These are phyloP conservation scores for Drosophila chauvacae DNA, from an alignment of 1,140 invertebrate genomes.

Conservation along the genomic window DNA sequence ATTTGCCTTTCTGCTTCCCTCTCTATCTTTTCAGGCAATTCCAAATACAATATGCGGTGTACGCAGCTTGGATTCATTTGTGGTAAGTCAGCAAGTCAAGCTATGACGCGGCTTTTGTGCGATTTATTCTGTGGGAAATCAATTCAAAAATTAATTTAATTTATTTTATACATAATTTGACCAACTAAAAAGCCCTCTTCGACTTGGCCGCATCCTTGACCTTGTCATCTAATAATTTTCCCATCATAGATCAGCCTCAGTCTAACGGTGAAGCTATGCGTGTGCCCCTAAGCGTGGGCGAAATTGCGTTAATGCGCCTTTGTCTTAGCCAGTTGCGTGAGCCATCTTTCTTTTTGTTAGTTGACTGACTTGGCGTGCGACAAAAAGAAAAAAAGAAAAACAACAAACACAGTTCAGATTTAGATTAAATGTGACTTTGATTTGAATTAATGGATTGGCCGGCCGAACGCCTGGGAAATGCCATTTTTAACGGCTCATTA, in stretches of 20 bases:
- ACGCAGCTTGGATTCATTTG: slow-evolving; percentile 49
- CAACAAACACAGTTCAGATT: slow-evolving; percentile 34
- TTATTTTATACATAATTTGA: neutral
- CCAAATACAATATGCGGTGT: slow-evolving; percentile 67
- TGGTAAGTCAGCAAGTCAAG: slow-evolving; percentile 51
- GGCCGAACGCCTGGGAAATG: slow-evolving; percentile 55
- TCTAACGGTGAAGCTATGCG: slow-evolving; percentile 59
- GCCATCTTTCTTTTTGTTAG: slow-evolving; percentile 26
- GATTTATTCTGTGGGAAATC: neutral
- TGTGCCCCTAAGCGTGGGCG: slow-evolving; percentile 55
- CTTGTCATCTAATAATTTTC: slow-evolving; percentile 61
- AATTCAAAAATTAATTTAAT: neutral
- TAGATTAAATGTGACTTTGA: slow-evolving; percentile 64
- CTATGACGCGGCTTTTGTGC: neutral
- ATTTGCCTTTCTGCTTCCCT: slow-evolving; percentile 28
- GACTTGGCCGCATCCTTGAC: slow-evolving; percentile 58
- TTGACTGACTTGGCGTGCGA: slow-evolving; percentile 54
- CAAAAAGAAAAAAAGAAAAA: slow-evolving; percentile 21
- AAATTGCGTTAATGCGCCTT: slow-evolving; percentile 71
- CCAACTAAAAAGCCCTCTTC: slow-evolving; percentile 8
- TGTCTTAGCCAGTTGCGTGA: slow-evolving; percentile 63
- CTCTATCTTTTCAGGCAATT: slow-evolving; percentile 60
- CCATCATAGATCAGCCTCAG: slow-evolving; percentile 50
- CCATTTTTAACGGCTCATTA: slow-evolving; percentile 56
- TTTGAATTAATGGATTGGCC: slow-evolving; percentile 64